A percentile compares a stretch with the other conserved stretches of the same genome.
phyloP scores from a whole-genome alignment of 2,888 invertebrate genomes.

The Pristionchus entomophagus region DNA sequence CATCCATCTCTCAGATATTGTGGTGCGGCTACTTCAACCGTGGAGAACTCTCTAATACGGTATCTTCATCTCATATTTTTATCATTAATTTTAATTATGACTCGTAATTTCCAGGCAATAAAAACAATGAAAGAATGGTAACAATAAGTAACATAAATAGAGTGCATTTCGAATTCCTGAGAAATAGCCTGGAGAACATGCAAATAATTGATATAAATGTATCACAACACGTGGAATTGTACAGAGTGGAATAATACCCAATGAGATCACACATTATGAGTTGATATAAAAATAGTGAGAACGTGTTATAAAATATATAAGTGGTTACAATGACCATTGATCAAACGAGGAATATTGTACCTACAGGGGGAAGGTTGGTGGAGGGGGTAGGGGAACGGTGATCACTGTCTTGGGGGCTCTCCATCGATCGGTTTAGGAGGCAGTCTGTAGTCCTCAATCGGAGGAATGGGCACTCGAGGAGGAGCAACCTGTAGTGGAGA shows the following conservation, averaged over 20 bases:
- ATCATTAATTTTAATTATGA: neutral
- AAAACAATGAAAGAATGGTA: neutral
- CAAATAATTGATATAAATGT: neutral
- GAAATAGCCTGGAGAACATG: neutral
- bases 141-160: neutral
- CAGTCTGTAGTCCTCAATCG: neutral
- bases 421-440: too few relatives aligned
- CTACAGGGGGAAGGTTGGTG: neutral
- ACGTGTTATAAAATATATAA: neutral
- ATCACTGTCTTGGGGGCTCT: neutral
- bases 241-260: neutral
- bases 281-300: neutral
- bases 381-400: neutral
- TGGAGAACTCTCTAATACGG: neutral
- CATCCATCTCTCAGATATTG: neutral
- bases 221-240: neutral
- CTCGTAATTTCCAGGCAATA: neutral
- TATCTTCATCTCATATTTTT: neutral
- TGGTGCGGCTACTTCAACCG: conserved; percentile 4
- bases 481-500: neutral
- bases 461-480: neutral
- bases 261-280: neutral
- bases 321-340: neutral
- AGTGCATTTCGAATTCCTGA: neutral
- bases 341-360: neutral